Evolutionary conservation across 2,113 vertebrate genomes (phyloP), one percentile per base, ranked within the genome.

Genomic region (Chascanopsetta lugubris): DNA sequence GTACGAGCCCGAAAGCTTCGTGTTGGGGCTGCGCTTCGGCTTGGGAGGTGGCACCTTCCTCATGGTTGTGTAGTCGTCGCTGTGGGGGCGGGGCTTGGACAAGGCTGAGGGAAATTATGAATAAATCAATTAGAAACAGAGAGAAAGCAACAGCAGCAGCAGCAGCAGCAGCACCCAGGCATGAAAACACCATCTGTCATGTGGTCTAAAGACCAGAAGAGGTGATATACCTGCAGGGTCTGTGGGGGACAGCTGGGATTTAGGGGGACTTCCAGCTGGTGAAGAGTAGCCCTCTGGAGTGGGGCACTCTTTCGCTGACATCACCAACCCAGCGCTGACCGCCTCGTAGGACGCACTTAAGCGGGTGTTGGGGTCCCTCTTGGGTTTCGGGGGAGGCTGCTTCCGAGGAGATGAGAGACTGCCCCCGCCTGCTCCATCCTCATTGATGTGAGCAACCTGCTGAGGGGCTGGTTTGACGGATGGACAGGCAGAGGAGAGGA

Each of bases 361-460:
- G 62, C 97, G 90, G 1, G 97, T 99, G 89, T 93, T 95, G 36
- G 97, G 97, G 90, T 98, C 96, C 90, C 97, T 91, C 93, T 98
- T 98, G 72, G 97, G 97, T 86, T 99, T 99, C 46, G 97, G 97
- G 22, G 97, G 97, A 87, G 97, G 97, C 78, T 98, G 97, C 92
- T 97, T 98, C 84, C 97, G 89, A 79, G 97, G 97, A 6, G 97
- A 98, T 1, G 94, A 94, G 54, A 95, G 91, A 76, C 77, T 68
- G 9, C 77, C 85, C 7, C 79, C 77, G 0, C 77, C 66, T 56
- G 67, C 56, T 6, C 75, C 87, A 0, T 97, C 96, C 0, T 97
- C 95, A 59, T 80, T 90, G 83, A 89, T 91, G 82, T 94, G 90
- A 75, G 92, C 86, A 0, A 90, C 90, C 80, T 95, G 93, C 81